phyloP scores from a whole-genome alignment of 2,113 vertebrate genomes.

The Arvicanthis niloticus region DNA sequence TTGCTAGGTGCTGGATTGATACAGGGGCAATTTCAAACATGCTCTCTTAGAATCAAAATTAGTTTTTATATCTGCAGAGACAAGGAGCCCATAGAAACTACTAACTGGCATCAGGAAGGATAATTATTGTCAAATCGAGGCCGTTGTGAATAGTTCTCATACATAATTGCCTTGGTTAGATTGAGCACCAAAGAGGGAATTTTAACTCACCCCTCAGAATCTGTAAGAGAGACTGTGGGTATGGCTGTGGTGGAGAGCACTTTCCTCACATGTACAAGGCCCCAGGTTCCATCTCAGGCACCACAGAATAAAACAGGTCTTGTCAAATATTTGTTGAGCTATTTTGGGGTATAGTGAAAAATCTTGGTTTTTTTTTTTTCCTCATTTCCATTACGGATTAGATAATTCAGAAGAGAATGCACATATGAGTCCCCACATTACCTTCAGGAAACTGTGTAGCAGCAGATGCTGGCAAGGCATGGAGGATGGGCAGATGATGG shows the following conservation, averaged over 20 bases:
- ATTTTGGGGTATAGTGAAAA: neutral
- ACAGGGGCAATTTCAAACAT: conserved; percentile 28
- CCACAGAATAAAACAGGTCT: neutral
- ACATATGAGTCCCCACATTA: neutral
- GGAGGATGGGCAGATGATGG: neutral
- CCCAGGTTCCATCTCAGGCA: too few relatives aligned
- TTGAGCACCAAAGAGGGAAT: neutral
- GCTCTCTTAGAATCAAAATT: conserved; percentile 57
- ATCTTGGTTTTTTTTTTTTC: neutral
- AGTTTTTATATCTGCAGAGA: conserved; percentile 36
- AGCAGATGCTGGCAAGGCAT: neutral
- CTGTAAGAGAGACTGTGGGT: neutral
- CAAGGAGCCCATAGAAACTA: conserved; percentile 19
- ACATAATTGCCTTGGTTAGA: conserved; percentile 56
- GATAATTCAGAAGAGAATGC: conserved; percentile 11
- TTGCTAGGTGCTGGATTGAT: neutral
- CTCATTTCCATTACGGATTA: neutral
- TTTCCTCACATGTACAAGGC: neutral
- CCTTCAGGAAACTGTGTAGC: neutral
- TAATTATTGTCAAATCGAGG: conserved; percentile 67
- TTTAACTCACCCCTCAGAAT: neutral
- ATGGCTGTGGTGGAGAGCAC: too few relatives aligned
- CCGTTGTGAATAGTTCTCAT: conserved; percentile 58
- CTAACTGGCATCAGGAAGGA: conserved; percentile 45
- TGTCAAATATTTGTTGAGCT: neutral